Base-by-base conservation (phyloP, 2,888 invertebrate genomes). In the Cactoblastis cactorum region DNA sequence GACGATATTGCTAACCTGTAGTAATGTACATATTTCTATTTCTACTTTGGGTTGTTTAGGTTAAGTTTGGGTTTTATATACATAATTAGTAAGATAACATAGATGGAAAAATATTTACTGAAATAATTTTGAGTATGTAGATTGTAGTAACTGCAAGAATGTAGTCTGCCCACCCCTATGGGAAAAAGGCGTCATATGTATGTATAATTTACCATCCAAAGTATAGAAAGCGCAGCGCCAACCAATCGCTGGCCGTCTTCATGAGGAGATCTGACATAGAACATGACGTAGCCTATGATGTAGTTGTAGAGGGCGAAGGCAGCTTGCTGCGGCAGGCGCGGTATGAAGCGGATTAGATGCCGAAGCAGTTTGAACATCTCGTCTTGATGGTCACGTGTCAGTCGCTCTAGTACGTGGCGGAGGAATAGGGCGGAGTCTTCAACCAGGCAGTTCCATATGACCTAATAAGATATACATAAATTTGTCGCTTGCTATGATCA, bases 201-300 rank as follows among this genome's bases (percentile, higher is more conserved):
- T n/a, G n/a, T 22, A 33, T 38, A 24, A 71, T 82, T 80, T 78
- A 96, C 98, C 96, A 98, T 97, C 98, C 99, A 99, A 1, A 99
- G 87, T 50, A 99, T 93, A 0, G 98, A 97, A 1, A 99, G 89
- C 0, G 99, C 99, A 14, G 97, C 95, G 5, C 98, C 97, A 55
- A 99, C 97, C 41, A 98, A 92, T 74, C 97, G 95, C 69, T 98
- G 98, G 0, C 98, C 97, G 43, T 97, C 96, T 71, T 99, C 98
- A 69, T 98, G 97, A 0, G 99, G 98, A 9, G 97, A 95, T 50
- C 99, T 91, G 1, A 99, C 98, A 71, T 99, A 99, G 86, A 98
- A 99, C 99, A 99, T 99, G 2, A 99, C 97, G 73, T 98, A 99
- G 1, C 99, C 99, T 63, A 99, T 99, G 65, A 99, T 95, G 69